Evolutionary conservation across 2,888 invertebrate genomes (phyloP), one percentile per base, ranked within the genome.

Genomic region (Griposia aprilina): DNA sequence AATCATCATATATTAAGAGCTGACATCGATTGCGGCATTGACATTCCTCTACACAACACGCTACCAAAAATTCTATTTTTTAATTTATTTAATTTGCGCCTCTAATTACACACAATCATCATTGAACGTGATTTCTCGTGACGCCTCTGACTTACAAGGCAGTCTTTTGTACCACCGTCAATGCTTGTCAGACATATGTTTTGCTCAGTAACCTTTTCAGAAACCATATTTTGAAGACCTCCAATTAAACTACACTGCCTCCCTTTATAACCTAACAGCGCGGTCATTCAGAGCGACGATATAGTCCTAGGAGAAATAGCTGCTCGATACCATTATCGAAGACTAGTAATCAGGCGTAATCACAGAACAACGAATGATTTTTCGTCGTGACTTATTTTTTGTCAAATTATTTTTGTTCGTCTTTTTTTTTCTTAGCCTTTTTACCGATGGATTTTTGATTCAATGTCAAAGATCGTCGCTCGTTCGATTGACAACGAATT

Each of bases 161-260:
- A 96, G 95, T 93, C 96, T 95, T 96, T 96, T 96, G 95, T 96
- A 91, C 90, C 91, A 92, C 91, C 95, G 93, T 95, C 95, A 95
- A 92, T 92, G 92, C 92, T 93, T 93, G 94, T 94, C 94, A 93
- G 94, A 90, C 92, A 88, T 90, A 84, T 94, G 94, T 94, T 94
- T 94, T 94, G 93, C 92, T 88, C 88, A 84, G 92, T 94, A 94
- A 94, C 94, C 94, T 95, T 94, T 93, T 88, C 90, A 91, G 87
- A 89, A 86, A 88, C 90, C 89, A 90, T 70, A 87, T 59, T 85
- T 84, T 66, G 57, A 74, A 89, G 92, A 92, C 62, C 93, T 86
- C 72, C 80, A 65, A 87, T 86, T 85, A 81, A 74, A 83, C 85
- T 67, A 71, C 80, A 65, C 66, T 30, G 65, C 60, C 48, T 93